Conservation (phyloP, 2,113 vertebrate species). For the Amblyopsis rosae region DNA sequence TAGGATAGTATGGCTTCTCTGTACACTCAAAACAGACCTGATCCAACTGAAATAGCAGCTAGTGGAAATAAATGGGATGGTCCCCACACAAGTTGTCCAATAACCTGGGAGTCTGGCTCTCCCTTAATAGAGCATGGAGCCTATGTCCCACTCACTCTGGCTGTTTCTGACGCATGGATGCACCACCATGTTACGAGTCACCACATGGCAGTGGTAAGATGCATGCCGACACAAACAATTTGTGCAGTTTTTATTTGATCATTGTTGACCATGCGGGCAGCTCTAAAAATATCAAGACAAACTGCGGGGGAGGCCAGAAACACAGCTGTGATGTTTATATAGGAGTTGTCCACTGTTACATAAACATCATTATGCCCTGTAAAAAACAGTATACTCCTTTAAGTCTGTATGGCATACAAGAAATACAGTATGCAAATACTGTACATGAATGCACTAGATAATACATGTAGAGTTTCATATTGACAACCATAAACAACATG, state of each 20-base stretch:
- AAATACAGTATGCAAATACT: neutral
- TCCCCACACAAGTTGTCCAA: constrained; percentile 53
- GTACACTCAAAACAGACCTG: constrained; percentile 71
- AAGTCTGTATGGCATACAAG: neutral
- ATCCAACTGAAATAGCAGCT: constrained; percentile 64
- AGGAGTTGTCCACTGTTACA: constrained; percentile 55
- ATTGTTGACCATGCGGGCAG: constrained; percentile 40
- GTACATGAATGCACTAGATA: too few relatives aligned
- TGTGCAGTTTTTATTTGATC: constrained; percentile 58
- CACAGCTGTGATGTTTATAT: constrained; percentile 67
- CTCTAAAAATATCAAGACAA: constrained; percentile 73
- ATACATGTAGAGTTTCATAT: too few relatives aligned
- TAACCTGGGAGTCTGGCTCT: constrained; percentile 54
- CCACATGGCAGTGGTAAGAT: constrained; percentile 68
- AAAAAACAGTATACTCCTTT: too few relatives aligned
- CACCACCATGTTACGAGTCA: constrained; percentile 69
- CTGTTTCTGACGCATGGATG: constrained; percentile 68
- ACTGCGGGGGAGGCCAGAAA: constrained; percentile 53
- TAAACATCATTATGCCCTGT: neutral
- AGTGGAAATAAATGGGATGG: constrained; percentile 61
- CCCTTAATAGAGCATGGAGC: constrained; percentile 70
- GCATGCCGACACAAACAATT: constrained; percentile 69
- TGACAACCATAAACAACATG: too few relatives aligned
- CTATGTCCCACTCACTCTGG: constrained; percentile 69
- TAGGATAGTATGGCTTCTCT: constrained; percentile 70